Base-by-base conservation (phyloP, 1,140 invertebrate genomes). In the Platyscapa corneri region DNA sequence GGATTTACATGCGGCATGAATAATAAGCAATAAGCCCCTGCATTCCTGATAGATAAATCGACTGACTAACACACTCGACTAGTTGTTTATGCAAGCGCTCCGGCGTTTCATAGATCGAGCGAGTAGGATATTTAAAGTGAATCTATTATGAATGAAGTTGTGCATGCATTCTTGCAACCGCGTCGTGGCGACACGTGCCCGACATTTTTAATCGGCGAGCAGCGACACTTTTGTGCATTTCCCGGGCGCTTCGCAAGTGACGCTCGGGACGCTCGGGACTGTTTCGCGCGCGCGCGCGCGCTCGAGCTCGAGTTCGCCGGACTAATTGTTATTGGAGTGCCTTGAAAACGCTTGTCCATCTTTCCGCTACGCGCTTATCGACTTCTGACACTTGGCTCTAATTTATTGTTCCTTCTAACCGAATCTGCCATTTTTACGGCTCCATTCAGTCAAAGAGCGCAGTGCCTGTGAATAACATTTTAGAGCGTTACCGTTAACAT, bases 111-210 rank as follows among this genome's bases (percentile, higher is more conserved):
- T 18, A 77, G n/a, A 81, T 65, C 14, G 37, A 46, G 14, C 39
- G 39, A 81, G 12, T 20, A 46, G 49, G 39, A 49, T 81, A 81
- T 67, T 67, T 32, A 42, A 46, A 67, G 78, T 16, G 64, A 67
- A 49, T 81, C 64, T 39, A 70, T 70, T 46, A 70, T 49, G 64
- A 70, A 81, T 67, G n/a, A 67, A 46, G 39, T 81, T 70, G 37
- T 49, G 34, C 30, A 3, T 49, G 16, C 14, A 10, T 23, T 65
- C 53, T 60, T n/a, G 77, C 12, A 23, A 8, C 27, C 14, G 16
- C n/a, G n/a, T n/a, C n/a, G n/a, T n/a, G 46, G 1, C 18, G 75
- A 77, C 75, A 56, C 49, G 75, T 77, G 75, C 16, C 37, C 8
- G 37, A 18, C 37, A 46, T 6, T 10, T 42, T 30, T 16, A 16